A percentile compares a stretch with the other conserved stretches of the same genome.
These are phyloP conservation scores for Virgularia gustaviana DNA, from an alignment of 92 coral and sea anemone species.

Conservation along the genomic window DNA sequence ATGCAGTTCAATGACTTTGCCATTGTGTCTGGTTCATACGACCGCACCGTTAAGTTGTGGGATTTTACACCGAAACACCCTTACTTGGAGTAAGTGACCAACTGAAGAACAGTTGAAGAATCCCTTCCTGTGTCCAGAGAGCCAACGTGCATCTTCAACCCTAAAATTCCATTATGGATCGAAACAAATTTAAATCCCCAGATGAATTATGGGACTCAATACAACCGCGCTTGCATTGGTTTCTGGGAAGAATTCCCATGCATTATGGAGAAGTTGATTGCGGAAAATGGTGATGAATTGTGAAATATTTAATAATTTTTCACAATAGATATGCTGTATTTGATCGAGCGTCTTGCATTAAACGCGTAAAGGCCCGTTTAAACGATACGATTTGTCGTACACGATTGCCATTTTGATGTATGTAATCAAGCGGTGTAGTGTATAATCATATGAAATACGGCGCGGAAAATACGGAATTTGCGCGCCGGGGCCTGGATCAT, in stretches of 20 bases:
- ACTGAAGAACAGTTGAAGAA: background rate
- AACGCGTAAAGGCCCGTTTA: too few relatives aligned
- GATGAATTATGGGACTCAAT: background rate
- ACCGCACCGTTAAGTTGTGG: constrained; percentile 96
- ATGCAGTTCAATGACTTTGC: constrained; percentile 88
- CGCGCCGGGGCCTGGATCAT: too few relatives aligned
- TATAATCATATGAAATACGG: too few relatives aligned
- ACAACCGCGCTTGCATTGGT: background rate
- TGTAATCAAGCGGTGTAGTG: too few relatives aligned
- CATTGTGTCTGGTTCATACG: constrained; percentile 96
- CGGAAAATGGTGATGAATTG: too few relatives aligned
- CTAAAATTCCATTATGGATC: too few relatives aligned
- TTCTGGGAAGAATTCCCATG: background rate
- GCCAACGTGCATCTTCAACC: background rate
- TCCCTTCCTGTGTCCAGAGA: background rate
- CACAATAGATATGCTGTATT: too few relatives aligned
- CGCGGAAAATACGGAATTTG: too few relatives aligned
- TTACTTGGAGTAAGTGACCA: constrained; percentile 53
- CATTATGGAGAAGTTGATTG: background rate
- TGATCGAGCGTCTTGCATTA: too few relatives aligned
- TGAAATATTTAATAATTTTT: too few relatives aligned
- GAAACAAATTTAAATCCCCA: background rate
- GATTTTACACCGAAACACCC: constrained; percentile 82
- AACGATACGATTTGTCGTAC: too few relatives aligned
- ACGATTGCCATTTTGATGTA: too few relatives aligned